Conservation (phyloP, 2,113 vertebrate genomes). For the Archilochus colubris region DNA sequence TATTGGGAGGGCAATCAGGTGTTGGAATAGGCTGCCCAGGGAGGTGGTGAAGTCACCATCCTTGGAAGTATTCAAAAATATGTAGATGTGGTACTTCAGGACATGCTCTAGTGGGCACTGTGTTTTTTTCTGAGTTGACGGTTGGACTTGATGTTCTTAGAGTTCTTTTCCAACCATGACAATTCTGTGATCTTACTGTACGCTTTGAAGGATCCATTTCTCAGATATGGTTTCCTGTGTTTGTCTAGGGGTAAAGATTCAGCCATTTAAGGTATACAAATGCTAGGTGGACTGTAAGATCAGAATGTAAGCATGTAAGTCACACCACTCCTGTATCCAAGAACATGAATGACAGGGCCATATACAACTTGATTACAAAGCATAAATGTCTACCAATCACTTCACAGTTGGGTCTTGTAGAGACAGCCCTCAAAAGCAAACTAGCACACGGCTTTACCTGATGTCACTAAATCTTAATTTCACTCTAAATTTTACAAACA, state of each 20-base stretch:
- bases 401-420: accelerated
- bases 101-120: too few species aligned
- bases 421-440: neutral
- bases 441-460: neutral
- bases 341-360: neutral
- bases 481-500: neutral
- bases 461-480: neutral
- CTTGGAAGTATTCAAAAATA: too few species aligned
- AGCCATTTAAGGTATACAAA: neutral
- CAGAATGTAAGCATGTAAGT: neutral
- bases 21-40: too few species aligned
- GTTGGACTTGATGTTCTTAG: too few species aligned
- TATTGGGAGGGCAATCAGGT: too few species aligned
- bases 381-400: neutral
- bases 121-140: too few species aligned
- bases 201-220: neutral
- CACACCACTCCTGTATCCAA: neutral
- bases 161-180: too few species aligned
- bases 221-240: neutral
- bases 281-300: neutral
- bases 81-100: too few species aligned
- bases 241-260: neutral
- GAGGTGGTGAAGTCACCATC: too few species aligned
- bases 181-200: neutral
- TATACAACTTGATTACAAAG: neutral